Conservation (phyloP, 2,797 vertebrate genomes). For the Iguana delicatissima region DNA sequence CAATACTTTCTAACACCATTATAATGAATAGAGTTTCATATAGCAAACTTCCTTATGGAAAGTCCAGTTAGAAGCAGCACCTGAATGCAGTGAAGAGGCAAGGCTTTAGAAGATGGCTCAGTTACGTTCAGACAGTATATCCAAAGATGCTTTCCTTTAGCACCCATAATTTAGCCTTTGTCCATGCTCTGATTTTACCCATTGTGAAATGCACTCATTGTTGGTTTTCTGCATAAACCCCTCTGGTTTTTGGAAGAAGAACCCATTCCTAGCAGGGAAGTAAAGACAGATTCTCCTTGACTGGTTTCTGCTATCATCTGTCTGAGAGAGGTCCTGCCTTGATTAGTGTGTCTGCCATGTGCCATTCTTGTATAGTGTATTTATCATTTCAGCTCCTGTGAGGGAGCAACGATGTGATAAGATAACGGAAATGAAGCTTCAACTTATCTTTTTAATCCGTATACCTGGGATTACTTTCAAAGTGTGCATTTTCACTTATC, state of each 20-base stretch:
- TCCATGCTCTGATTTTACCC: not conserved
- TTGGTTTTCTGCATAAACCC: conserved; percentile 3
- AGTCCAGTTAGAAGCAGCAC: not conserved
- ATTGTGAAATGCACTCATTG: not conserved
- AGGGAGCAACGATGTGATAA: conserved; percentile 78
- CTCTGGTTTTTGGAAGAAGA: not conserved
- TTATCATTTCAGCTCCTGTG: conserved; percentile 68
- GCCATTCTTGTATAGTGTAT: conserved; percentile 68
- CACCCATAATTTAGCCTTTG: not conserved
- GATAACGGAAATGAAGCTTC: conserved; percentile 81
- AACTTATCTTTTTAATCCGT: conserved; percentile 81
- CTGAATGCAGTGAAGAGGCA: not conserved
- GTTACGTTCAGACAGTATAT: not conserved
- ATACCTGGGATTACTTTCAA: conserved; percentile 79
- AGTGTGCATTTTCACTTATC: conserved; percentile 75
- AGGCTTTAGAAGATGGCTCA: not conserved
- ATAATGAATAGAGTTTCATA: conserved; percentile 1
- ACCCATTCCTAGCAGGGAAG: not conserved
- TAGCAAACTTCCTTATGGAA: not conserved
- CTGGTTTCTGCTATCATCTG: conserved; percentile 39
- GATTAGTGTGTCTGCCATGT: conserved; percentile 50
- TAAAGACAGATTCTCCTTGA: conserved; percentile 36
- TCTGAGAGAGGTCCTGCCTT: conserved; percentile 59
- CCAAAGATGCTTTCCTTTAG: not conserved
- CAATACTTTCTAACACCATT: not conserved